These are phyloP conservation scores for Pachyuromys duprasi DNA, from an alignment of 2,797 vertebrate species.

Conservation along the genomic window DNA sequence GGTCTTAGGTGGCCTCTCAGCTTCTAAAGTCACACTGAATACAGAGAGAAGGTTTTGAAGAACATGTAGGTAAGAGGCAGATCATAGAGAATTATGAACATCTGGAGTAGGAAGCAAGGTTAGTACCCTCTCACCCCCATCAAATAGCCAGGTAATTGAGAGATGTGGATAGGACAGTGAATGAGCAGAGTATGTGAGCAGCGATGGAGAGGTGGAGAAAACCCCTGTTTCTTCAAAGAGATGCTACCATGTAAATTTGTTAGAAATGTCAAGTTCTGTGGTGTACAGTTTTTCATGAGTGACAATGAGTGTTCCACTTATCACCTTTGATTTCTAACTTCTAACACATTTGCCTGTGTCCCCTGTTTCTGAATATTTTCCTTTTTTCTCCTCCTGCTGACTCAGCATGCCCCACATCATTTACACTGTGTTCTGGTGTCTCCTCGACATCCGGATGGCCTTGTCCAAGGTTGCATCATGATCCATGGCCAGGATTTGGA, in stretches of 20 bases:
- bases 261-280: not conserved
- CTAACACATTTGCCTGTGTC: not conserved
- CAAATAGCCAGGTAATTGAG: not conserved
- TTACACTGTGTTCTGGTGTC: not conserved
- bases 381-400: not conserved
- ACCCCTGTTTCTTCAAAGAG: not conserved
- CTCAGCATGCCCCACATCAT: not conserved
- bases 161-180: not conserved
- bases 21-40: not conserved
- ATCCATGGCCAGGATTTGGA: constrained; percentile 30
- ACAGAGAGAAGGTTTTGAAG: not conserved
- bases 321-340: not conserved
- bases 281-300: not conserved
- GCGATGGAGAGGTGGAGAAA: not conserved
- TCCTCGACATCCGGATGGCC: not conserved
- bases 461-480: constrained; percentile 7
- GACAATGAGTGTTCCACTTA: not conserved
- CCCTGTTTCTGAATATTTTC: not conserved
- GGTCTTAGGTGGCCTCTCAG: not conserved
- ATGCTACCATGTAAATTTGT: not conserved
- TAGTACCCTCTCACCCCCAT: too few relatives aligned
- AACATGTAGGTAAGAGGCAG: not conserved
- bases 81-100: not conserved
- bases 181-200: not conserved
- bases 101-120: not conserved